A percentile compares a stretch with the other conserved stretches of the same genome.
phyloP scores from a whole-genome alignment of 2,888 invertebrate species.

The Dolichomitus sp. region DNA sequence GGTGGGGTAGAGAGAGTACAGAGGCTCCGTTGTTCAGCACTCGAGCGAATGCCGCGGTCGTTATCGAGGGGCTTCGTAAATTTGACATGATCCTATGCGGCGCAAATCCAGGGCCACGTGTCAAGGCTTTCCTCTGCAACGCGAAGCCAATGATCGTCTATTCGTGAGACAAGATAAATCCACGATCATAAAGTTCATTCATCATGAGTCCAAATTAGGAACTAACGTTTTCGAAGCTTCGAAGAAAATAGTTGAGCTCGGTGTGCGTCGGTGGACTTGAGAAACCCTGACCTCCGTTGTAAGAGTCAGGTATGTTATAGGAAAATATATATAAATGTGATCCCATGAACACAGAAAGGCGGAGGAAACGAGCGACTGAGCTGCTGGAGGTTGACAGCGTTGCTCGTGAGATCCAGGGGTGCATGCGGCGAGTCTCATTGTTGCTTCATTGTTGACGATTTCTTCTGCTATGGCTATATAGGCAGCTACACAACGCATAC shows the following conservation, averaged over 20 bases:
- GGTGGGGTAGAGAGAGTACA: slow-evolving; percentile 26
- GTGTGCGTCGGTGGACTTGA: slow-evolving; percentile 55
- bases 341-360: slow-evolving; percentile 72
- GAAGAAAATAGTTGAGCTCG: slow-evolving; percentile 13
- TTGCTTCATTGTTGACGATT: slow-evolving; percentile 83
- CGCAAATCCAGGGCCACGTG: slow-evolving; percentile 14
- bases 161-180: not conserved
- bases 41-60: slow-evolving; percentile 20
- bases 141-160: not conserved
- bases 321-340: slow-evolving; percentile 79
- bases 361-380: slow-evolving; percentile 71
- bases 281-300: slow-evolving; percentile 66
- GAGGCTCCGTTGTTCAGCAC: slow-evolving; percentile 47
- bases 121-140: slow-evolving; percentile 1
- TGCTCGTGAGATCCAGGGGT: slow-evolving; percentile 52
- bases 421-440: slow-evolving; percentile 76
- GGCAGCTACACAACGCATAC: not conserved
- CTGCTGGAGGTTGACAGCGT: slow-evolving; percentile 29
- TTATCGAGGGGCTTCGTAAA: slow-evolving; percentile 23
- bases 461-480: slow-evolving; percentile 68
- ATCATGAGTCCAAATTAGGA: not conserved
- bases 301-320: slow-evolving; percentile 77
- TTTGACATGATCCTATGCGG: not conserved
- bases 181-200: slow-evolving; percentile 5
- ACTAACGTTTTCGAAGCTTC: not conserved